A percentile compares a stretch with the other conserved stretches of the same genome.
These are phyloP conservation scores for Metridium senile DNA, from an alignment of 92 coral and sea anemone genomes.

Conservation along the genomic window DNA sequence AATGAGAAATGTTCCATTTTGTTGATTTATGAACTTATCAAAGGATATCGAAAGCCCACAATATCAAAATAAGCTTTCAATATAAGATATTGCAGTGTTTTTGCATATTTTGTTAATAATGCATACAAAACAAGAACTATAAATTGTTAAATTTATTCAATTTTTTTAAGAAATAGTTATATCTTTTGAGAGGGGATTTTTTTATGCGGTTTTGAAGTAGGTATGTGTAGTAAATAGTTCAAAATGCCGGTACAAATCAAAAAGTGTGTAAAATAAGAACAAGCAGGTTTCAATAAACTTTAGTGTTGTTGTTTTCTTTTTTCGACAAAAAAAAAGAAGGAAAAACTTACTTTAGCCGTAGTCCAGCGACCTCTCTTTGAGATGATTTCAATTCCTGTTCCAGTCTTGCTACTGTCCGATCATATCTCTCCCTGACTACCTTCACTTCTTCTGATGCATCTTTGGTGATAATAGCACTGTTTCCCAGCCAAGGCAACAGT, in stretches of 20 bases:
- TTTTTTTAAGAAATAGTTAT: background rate
- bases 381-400: constrained; percentile 69
- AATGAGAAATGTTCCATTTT: background rate
- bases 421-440: constrained; percentile 57
- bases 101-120: constrained; percentile 1
- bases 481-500: constrained; percentile 78
- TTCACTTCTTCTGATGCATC: constrained; percentile 46
- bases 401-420: constrained; percentile 47
- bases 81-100: background rate
- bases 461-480: constrained; percentile 36
- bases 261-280: too few species aligned
- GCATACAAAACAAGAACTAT: background rate
- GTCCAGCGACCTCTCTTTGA: constrained; percentile 59
- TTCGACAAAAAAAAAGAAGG: background rate
- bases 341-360: constrained; percentile 66
- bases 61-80: background rate
- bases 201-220: background rate
- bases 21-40: background rate
- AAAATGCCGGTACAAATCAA: background rate
- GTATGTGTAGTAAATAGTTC: background rate
- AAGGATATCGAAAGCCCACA: background rate
- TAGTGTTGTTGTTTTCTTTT: background rate
- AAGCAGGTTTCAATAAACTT: too few species aligned
- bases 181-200: background rate
- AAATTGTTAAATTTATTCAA: background rate